Conservation (phyloP, 1,140 invertebrate genomes). For the Tenebrio molitor region DNA sequence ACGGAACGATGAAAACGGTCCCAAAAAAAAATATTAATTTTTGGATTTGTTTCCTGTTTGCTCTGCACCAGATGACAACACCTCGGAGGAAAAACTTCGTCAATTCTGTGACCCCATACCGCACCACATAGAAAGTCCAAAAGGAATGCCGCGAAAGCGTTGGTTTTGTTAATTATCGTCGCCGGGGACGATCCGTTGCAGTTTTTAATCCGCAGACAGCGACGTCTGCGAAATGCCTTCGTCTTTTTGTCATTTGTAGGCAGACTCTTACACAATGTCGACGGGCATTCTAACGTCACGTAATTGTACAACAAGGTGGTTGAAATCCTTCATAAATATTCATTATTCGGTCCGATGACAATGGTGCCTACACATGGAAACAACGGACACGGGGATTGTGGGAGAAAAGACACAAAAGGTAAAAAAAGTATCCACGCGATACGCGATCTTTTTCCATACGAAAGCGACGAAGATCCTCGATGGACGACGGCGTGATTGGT, state of each 20-base stretch:
- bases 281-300: constrained; percentile 30
- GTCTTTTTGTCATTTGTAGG: constrained; percentile 23
- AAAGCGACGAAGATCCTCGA: too few relatives aligned
- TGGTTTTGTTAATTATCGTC: background rate
- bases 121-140: background rate
- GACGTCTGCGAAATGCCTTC: constrained; percentile 11
- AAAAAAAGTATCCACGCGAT: too few relatives aligned
- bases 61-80: too few relatives aligned
- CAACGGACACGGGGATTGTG: too few relatives aligned
- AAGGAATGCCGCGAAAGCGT: constrained; percentile 1
- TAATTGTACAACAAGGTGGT: constrained; percentile 36
- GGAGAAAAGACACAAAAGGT: too few relatives aligned
- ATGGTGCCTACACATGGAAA: background rate
- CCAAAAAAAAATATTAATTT: background rate
- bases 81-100: too few relatives aligned
- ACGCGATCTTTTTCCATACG: too few relatives aligned
- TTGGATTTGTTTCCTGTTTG: too few relatives aligned
- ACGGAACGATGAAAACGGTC: background rate
- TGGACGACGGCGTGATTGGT: too few relatives aligned
- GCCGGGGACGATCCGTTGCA: background rate
- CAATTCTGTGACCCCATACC: background rate
- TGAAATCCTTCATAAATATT: constrained; percentile 38
- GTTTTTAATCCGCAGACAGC: background rate
- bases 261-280: constrained; percentile 14
- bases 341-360: constrained; percentile 23